Evolutionary conservation across 2,888 invertebrate genomes (phyloP), one percentile per base, ranked within the genome.

Genomic region (Therioaphis trifolii): DNA sequence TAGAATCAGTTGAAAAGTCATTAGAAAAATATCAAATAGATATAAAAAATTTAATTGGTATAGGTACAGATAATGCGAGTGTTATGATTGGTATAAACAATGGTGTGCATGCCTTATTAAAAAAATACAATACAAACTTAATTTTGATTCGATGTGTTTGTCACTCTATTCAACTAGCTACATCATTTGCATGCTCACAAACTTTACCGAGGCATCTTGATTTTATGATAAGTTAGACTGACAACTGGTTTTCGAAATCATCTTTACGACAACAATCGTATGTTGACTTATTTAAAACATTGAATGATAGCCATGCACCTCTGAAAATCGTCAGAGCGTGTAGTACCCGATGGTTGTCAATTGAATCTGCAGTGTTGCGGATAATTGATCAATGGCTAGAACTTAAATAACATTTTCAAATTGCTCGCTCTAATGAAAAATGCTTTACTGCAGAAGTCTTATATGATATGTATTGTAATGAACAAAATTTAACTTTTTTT

Each of bases 381-480:
- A 61, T 61, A 7, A 9, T 61, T 1, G 61, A 61, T 12, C 61
- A 61, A 27, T 61, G 61, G 61, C 11, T 12, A 14, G 27, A 24
- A 24, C 18, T 74, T 7, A 74, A 74, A 49, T 7, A 18, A 9
- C 87, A 86, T 86, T 87, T 87, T 86, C n/a, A 74, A 52, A 85
- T 87, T 15, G 85, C 85, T 40, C 85, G 85, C 78, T 27, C 78
- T 5, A 84, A 76, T 27, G 87, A 88, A 82, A 87, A 86, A 84
- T 87, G 88, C 86, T 87, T 87, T 78, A 86, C 86, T 14, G 87
- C 88, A 9, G 86, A 88, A 85, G 84, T 86, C 15, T 80, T 88
- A 29, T 86, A 86, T 75, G 61, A 84, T 18, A 87, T 88, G 86
- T 87, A 87, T 80, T 72, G 69, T 46, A 87, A 88, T 85, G 86